Percentiles rank a stretch among this genome's conserved stretches.
phyloP scores from a whole-genome alignment of 1,140 invertebrate genomes.

The Helicoverpa zea region DNA sequence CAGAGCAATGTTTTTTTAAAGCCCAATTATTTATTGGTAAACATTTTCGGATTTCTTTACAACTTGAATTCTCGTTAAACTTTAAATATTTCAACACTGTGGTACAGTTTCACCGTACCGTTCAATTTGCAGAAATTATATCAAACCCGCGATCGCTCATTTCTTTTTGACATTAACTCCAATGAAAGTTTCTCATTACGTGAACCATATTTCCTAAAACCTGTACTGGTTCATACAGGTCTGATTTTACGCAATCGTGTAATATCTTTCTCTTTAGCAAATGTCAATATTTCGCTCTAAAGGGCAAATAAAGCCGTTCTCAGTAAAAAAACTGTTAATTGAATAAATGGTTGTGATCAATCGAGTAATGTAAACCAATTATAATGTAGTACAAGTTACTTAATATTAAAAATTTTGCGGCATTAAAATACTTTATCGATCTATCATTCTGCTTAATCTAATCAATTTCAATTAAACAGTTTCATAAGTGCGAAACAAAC shows the following conservation, averaged over 20 bases:
- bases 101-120: slow-evolving; percentile 30
- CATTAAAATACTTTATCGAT: no score
- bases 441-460: no score
- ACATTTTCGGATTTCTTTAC: no score
- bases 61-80: no score
- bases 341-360: slow-evolving; percentile 1
- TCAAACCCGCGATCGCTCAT: slow-evolving; percentile 42
- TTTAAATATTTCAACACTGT: neutral
- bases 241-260: slow-evolving; percentile 39
- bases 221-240: neutral
- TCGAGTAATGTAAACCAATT: neutral
- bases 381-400: no score
- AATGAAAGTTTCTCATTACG: slow-evolving; percentile 40
- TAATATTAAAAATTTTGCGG: no score
- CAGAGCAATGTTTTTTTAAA: no score
- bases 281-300: slow-evolving; percentile 46
- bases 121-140: slow-evolving; percentile 17
- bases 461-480: neutral
- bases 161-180: slow-evolving; percentile 43
- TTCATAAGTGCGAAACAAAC: neutral
- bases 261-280: slow-evolving; percentile 41
- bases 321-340: slow-evolving; percentile 9
- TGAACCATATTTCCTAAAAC: slow-evolving; percentile 39
- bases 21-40: no score
- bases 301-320: slow-evolving; percentile 34